Evolutionary conservation across 2,113 vertebrate genomes (phyloP).

Genomic region (Epinephelus moara): DNA sequence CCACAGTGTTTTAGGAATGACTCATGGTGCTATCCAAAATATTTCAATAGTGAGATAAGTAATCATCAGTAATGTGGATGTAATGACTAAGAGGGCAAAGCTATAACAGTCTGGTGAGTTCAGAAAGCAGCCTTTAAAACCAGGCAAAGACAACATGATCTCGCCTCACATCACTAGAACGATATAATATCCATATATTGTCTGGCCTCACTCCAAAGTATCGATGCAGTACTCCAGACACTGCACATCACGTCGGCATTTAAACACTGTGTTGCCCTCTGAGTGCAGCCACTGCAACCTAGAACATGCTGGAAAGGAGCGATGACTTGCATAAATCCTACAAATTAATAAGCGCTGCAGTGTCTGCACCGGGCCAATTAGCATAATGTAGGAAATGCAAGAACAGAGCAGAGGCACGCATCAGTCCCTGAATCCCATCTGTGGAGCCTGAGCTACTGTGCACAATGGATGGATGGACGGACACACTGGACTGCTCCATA

Average conservation of each 20-base stretch:
- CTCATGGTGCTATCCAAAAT: no score
- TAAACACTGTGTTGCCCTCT: not conserved
- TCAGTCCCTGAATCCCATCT: conserved; percentile 7
- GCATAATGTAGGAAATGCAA: conserved; percentile 4
- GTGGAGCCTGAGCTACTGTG: conserved; percentile 3
- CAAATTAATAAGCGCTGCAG: conserved; percentile 30
- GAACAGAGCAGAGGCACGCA: conserved; percentile 23
- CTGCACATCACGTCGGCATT: not conserved
- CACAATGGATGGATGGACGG: not conserved
- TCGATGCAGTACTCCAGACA: not conserved
- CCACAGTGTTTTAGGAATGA: no score
- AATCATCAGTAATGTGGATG: no score
- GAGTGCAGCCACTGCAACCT: not conserved
- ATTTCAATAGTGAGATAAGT: no score
- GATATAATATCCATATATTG: no score
- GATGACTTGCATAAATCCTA: conserved; percentile 35
- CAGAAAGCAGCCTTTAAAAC: no score
- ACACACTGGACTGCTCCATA: not conserved
- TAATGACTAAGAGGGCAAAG: no score
- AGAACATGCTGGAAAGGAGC: conserved; percentile 13
- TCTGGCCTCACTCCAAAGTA: no score
- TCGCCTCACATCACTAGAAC: no score
- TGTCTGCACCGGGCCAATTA: conserved; percentile 13
- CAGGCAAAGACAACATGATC: no score
- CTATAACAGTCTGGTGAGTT: no score